Evolutionary conservation across 2,113 vertebrate genomes (phyloP).

Genomic region (Triplophysa dalaica): DNA sequence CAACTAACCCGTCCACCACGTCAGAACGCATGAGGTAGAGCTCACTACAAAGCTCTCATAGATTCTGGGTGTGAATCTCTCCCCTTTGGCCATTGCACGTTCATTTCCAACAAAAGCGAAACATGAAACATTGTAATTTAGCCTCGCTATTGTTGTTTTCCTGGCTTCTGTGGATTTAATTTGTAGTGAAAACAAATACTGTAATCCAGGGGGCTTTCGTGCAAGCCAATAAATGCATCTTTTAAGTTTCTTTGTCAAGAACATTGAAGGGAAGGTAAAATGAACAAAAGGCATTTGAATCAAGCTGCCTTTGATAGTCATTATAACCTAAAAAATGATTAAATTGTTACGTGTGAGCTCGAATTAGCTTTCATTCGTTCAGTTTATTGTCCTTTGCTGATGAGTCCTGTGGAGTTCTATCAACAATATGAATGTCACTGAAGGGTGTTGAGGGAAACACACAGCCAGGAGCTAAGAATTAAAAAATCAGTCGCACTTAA

Average conservation of each 20-base stretch:
- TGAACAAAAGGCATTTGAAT: slow-evolving; percentile 23
- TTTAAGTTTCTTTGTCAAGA: neutral
- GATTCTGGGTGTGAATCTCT: slow-evolving; percentile 19
- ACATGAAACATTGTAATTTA: slow-evolving; percentile 27
- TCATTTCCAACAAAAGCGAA: slow-evolving; percentile 19
- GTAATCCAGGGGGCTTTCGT: slow-evolving; percentile 8
- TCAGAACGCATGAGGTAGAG: slow-evolving; percentile 25
- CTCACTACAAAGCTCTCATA: neutral
- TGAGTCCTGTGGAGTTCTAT: slow-evolving; percentile 11
- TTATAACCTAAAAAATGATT: slow-evolving; percentile 31
- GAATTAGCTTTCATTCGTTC: slow-evolving; percentile 4
- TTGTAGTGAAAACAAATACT: slow-evolving; percentile 29
- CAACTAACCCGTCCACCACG: neutral
- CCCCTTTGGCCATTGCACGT: neutral
- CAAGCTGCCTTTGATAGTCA: slow-evolving; percentile 16
- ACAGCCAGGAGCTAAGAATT: neutral
- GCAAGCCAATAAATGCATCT: neutral
- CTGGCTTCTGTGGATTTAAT: slow-evolving; percentile 34
- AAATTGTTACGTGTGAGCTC: slow-evolving; percentile 11
- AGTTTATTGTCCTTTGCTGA: slow-evolving; percentile 37
- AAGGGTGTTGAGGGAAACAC: neutral
- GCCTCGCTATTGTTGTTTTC: slow-evolving; percentile 23
- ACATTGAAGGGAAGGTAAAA: slow-evolving; percentile 9
- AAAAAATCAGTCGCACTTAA: slow-evolving; percentile 10
- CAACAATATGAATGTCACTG: slow-evolving; percentile 21